Evolutionary conservation across 2,797 vertebrate genomes (phyloP).

Genomic region (Parauchenoglanis punctatus): DNA sequence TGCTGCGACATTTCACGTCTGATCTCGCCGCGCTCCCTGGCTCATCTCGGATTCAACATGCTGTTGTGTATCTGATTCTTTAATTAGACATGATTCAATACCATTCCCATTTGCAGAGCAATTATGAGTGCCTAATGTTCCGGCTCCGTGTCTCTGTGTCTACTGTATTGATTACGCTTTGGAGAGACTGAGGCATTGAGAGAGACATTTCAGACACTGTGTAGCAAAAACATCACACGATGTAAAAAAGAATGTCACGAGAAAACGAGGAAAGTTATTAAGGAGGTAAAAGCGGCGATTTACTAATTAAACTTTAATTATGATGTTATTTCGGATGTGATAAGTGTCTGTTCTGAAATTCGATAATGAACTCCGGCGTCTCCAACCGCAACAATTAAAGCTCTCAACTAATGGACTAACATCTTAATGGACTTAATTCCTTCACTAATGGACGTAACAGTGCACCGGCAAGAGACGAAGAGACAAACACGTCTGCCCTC

Average conservation of each 20-base stretch:
- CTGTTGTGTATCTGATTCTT: slow-evolving; percentile 45
- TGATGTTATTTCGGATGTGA: slow-evolving; percentile 43
- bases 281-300: background rate
- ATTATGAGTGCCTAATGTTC: slow-evolving; percentile 66
- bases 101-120: slow-evolving; percentile 63
- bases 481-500: background rate
- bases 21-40: background rate
- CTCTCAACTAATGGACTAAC: slow-evolving; percentile 42
- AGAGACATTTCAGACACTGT: background rate
- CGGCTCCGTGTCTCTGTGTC: slow-evolving; percentile 36
- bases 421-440: slow-evolving; percentile 33
- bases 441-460: slow-evolving; percentile 31
- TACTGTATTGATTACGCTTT: slow-evolving; percentile 40
- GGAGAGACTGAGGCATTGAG: slow-evolving; percentile 5
- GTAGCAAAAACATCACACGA: background rate
- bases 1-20: background rate
- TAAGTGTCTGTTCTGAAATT: slow-evolving; percentile 46
- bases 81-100: slow-evolving; percentile 69
- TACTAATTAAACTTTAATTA: slow-evolving; percentile 53
- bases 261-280: slow-evolving; percentile 14
- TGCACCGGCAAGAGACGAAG: slow-evolving; percentile 3
- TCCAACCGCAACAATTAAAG: slow-evolving; percentile 26
- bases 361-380: slow-evolving; percentile 29
- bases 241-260: background rate
- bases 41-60: slow-evolving; percentile 25